A percentile compares a stretch with the other conserved stretches of the same genome.
phyloP scores from a whole-genome alignment of 2,113 vertebrate genomes.

The Hemibagrus wyckioides region DNA sequence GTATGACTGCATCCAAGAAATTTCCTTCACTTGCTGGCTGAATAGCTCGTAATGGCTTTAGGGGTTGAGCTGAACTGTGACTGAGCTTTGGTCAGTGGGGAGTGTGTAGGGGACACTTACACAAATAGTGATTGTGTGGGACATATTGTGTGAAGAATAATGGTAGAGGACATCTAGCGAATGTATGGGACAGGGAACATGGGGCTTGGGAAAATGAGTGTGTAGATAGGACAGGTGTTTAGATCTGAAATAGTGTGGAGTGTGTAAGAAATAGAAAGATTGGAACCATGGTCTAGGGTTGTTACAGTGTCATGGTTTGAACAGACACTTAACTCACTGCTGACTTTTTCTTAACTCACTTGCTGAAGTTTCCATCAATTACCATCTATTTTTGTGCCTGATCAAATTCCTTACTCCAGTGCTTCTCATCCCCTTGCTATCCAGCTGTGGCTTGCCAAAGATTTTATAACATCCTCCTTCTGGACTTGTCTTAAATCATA shows the following conservation, averaged over 20 bases:
- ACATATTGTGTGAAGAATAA: background rate
- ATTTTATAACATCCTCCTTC: background rate
- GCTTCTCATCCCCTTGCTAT: background rate
- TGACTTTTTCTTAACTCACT: too few species aligned
- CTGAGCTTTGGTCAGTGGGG: background rate
- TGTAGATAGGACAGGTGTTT: background rate
- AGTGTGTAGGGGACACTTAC: background rate
- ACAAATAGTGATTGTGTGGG: background rate
- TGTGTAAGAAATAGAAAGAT: background rate
- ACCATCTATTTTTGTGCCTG: background rate
- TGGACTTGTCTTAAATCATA: background rate
- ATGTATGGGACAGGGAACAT: background rate
- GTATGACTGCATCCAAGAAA: background rate
- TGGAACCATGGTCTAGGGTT: background rate
- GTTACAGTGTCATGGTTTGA: background rate
- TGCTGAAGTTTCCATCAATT: background rate
- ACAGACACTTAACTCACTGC: background rate
- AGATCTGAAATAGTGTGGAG: background rate
- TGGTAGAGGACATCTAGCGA: background rate
- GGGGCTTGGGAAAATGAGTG: background rate
- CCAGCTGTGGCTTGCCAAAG: background rate
- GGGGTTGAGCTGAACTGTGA: background rate
- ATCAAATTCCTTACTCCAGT: background rate
- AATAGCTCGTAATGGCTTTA: conserved; percentile 16
- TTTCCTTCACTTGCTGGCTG: background rate